Evolutionary conservation across 2,888 invertebrate genomes (phyloP).

Genomic region (Cheilosia impressa): DNA sequence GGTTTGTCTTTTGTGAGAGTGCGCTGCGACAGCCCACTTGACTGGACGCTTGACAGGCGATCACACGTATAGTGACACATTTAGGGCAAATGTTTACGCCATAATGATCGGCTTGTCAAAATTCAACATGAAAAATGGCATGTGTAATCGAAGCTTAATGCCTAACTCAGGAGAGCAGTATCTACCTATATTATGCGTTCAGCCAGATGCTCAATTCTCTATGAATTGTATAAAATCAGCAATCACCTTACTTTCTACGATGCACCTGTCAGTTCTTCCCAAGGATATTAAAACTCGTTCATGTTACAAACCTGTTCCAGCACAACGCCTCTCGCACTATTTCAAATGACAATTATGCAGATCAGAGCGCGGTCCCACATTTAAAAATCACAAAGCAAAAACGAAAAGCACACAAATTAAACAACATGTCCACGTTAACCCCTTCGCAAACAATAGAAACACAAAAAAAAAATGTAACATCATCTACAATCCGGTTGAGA

Average conservation of each 20-base stretch:
- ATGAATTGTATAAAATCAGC: no score
- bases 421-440: constrained; percentile 36
- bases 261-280: not conserved
- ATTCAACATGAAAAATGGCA: no score
- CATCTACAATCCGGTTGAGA: constrained; percentile 51
- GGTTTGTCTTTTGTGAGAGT: no score
- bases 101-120: no score
- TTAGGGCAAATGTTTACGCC: no score
- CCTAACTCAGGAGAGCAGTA: no score
- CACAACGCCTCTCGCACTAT: constrained; percentile 39
- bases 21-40: no score
- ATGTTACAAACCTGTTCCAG: constrained; percentile 42
- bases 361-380: constrained; percentile 12
- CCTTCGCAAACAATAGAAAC: constrained; percentile 52
- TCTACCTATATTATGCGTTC: no score
- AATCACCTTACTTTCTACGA: not conserved
- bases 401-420: not conserved
- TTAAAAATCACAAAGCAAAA: not conserved
- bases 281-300: not conserved
- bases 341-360: constrained; percentile 69
- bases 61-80: no score
- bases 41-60: no score
- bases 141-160: no score
- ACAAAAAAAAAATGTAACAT: constrained; percentile 49
- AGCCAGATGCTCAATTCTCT: no score